Percentiles rank a stretch among this genome's conserved stretches.
Conservation (phyloP, 2,113 vertebrate species). For the Gymnocephalus cernua region DNA sequence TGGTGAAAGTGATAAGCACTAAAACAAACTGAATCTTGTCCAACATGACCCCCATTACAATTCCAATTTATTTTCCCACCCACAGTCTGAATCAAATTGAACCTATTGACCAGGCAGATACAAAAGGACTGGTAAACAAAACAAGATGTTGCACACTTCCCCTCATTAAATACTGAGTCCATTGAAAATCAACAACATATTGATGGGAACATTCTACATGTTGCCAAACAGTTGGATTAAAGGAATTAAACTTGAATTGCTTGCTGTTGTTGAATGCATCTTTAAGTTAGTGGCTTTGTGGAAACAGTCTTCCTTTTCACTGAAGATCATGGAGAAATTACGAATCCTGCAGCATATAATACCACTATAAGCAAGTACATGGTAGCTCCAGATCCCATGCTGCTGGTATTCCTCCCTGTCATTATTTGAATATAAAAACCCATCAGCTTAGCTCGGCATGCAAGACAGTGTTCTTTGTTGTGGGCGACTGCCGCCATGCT, state of each 20-base stretch:
- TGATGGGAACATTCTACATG: slow-evolving; percentile 55
- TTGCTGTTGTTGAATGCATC: slow-evolving; percentile 47
- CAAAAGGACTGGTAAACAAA: slow-evolving; percentile 71
- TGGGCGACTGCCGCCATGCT: slow-evolving; percentile 68
- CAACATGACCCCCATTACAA: slow-evolving; percentile 62
- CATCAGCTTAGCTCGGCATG: slow-evolving; percentile 75
- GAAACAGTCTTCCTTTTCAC: slow-evolving; percentile 36
- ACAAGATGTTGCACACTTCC: slow-evolving; percentile 61
- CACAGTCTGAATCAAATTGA: slow-evolving; percentile 66
- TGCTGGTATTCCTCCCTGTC: slow-evolving; percentile 66
- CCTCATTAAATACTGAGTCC: slow-evolving; percentile 69
- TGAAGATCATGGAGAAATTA: slow-evolving; percentile 48
- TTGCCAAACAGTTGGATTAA: slow-evolving; percentile 65
- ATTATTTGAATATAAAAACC: slow-evolving; percentile 78
- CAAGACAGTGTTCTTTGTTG: slow-evolving; percentile 75
- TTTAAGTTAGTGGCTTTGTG: slow-evolving; percentile 46
- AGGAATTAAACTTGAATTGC: slow-evolving; percentile 66
- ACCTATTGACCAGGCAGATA: slow-evolving; percentile 72
- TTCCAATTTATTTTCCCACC: slow-evolving; percentile 74
- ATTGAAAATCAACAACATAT: slow-evolving; percentile 75
- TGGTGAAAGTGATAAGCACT: slow-evolving; percentile 39
- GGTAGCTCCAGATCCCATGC: slow-evolving; percentile 63
- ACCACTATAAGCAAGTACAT: slow-evolving; percentile 50
- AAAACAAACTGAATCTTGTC: slow-evolving; percentile 65
- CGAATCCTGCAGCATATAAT: slow-evolving; percentile 51